phyloP scores from a whole-genome alignment of 1,140 invertebrate species.

The Planococcus citri region DNA sequence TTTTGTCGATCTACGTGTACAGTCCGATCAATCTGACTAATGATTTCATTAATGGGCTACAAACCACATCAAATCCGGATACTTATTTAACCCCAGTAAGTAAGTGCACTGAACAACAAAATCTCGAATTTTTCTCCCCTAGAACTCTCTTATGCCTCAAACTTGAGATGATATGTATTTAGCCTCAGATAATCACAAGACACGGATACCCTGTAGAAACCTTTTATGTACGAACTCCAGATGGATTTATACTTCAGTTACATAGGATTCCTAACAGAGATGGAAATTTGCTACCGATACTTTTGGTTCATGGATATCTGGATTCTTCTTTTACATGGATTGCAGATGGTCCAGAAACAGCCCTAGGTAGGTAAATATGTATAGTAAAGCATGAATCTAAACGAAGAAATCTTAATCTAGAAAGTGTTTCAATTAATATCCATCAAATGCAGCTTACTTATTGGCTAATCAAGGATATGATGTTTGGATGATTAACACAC shows the following conservation, averaged over 20 bases:
- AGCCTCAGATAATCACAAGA: slow-evolving; percentile 40
- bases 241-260: slow-evolving; percentile 53
- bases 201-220: slow-evolving; percentile 50
- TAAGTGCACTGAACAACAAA: too few species aligned
- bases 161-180: too few species aligned
- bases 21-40: neutral
- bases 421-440: too few species aligned
- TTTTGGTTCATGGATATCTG: slow-evolving; percentile 25
- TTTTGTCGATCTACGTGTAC: neutral
- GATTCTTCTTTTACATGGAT: too few species aligned
- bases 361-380: too few species aligned
- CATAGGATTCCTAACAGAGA: slow-evolving; percentile 44
- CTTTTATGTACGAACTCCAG: slow-evolving; percentile 50
- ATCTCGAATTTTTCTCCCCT: too few species aligned
- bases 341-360: too few species aligned
- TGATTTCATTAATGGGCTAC: neutral
- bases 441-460: slow-evolving; percentile 43
- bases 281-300: slow-evolving; percentile 34
- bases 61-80: neutral
- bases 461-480: slow-evolving; percentile 50
- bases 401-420: too few species aligned
- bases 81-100: neutral
- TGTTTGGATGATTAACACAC: slow-evolving; percentile 52
- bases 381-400: too few species aligned
- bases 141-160: too few species aligned